These are phyloP conservation scores for Dromiciops gliroides DNA, from an alignment of 2,113 vertebrate species.

Conservation along the genomic window DNA sequence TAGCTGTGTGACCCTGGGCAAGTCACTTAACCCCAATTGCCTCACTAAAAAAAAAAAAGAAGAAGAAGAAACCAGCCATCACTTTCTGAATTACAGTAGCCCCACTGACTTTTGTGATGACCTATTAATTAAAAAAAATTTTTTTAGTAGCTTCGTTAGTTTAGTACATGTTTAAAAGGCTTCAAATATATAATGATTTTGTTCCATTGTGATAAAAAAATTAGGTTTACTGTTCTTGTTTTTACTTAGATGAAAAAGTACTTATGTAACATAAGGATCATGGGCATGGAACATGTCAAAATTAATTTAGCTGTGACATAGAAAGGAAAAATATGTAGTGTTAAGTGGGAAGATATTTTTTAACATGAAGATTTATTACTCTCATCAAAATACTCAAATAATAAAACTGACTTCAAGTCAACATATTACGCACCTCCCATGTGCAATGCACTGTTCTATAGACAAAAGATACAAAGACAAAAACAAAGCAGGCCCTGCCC, in stretches of 20 bases:
- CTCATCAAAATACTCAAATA: slow-evolving; percentile 18
- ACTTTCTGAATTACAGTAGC: slow-evolving; percentile 43
- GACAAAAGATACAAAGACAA: neutral
- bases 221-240: slow-evolving; percentile 37
- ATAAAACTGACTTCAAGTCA: neutral
- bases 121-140: slow-evolving; percentile 30
- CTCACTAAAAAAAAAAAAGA: too few relatives aligned
- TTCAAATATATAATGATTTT: slow-evolving; percentile 42
- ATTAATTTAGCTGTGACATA: slow-evolving; percentile 25
- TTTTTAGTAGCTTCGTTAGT: slow-evolving; percentile 44
- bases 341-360: slow-evolving; percentile 17
- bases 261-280: slow-evolving; percentile 14
- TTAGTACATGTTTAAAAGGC: neutral
- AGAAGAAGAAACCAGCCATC: slow-evolving; percentile 30
- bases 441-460: neutral
- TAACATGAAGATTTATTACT: slow-evolving; percentile 11
- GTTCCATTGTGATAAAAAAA: slow-evolving; percentile 34
- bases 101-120: neutral
- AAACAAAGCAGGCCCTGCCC: neutral
- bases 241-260: slow-evolving; percentile 40
- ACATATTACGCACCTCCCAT: neutral
- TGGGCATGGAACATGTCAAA: slow-evolving; percentile 9
- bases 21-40: too few relatives aligned
- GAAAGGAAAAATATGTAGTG: slow-evolving; percentile 8
- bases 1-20: too few relatives aligned